Percentiles rank a stretch among this genome's conserved stretches.
These are phyloP conservation scores for Crotalus tigris DNA, from an alignment of 2,113 vertebrate genomes.

Conservation along the genomic window DNA sequence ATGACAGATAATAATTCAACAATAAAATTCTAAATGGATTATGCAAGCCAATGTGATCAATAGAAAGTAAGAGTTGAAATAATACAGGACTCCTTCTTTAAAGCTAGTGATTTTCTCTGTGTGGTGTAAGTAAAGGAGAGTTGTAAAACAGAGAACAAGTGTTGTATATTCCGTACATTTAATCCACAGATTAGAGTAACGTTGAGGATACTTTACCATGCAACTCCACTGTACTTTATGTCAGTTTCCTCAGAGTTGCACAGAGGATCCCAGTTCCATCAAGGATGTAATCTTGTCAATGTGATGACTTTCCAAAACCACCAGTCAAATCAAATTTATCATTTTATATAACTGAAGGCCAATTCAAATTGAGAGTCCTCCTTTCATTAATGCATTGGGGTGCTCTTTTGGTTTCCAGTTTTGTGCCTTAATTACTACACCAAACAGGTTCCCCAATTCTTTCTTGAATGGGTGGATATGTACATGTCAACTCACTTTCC, in stretches of 20 bases:
- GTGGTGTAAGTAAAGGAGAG: background rate
- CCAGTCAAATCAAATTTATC: background rate
- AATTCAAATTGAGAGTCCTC: background rate
- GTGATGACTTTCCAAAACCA: background rate
- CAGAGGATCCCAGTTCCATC: background rate
- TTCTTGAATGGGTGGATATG: background rate
- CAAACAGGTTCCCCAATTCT: background rate
- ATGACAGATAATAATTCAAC: background rate
- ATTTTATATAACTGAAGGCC: background rate
- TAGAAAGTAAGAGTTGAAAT: background rate
- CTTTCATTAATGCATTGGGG: background rate
- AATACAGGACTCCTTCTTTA: background rate
- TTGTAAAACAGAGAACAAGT: background rate
- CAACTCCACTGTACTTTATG: background rate
- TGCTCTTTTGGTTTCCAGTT: background rate
- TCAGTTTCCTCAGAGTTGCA: background rate
- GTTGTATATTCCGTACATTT: background rate
- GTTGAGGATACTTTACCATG: background rate
- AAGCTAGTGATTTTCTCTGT: background rate
- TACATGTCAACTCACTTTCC: background rate
- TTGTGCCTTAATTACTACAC: background rate
- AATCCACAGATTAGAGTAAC: background rate
- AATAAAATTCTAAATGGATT: background rate
- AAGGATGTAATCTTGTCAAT: background rate
- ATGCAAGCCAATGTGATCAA: background rate